These are phyloP conservation scores for Epicampocera succincta DNA, from an alignment of 2,888 invertebrate genomes.

Conservation along the genomic window DNA sequence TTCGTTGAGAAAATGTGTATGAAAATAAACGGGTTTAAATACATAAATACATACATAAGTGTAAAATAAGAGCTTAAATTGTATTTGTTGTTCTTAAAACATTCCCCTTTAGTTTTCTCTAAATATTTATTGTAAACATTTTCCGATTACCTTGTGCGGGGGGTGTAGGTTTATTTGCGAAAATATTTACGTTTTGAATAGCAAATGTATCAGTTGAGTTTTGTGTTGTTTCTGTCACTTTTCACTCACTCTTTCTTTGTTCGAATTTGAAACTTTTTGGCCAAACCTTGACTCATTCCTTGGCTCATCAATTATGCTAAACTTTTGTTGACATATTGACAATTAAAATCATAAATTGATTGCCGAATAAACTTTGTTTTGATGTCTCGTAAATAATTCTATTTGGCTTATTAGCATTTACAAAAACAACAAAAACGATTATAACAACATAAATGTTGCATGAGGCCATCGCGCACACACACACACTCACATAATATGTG, in stretches of 20 bases:
- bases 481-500: no score
- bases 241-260: background rate
- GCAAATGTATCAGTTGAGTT: background rate
- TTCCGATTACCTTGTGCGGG: background rate
- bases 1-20: no score
- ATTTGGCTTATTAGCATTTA: constrained; percentile 47
- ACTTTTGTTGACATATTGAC: constrained; percentile 59
- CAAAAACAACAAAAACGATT: constrained; percentile 17
- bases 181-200: background rate
- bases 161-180: background rate
- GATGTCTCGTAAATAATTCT: constrained; percentile 54
- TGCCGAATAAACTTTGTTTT: constrained; percentile 57
- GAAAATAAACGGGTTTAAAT: no score
- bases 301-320: constrained; percentile 44
- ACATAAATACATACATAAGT: no score
- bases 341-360: constrained; percentile 64
- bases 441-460: background rate
- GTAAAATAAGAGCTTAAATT: no score
- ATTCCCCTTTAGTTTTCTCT: background rate
- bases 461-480: background rate
- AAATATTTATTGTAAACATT: no score
- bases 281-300: background rate
- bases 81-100: background rate
- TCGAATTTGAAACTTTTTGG: background rate
- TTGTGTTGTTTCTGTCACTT: background rate